Conservation (phyloP, 2,113 vertebrate genomes). For the Campylomormyrus tamandua region DNA sequence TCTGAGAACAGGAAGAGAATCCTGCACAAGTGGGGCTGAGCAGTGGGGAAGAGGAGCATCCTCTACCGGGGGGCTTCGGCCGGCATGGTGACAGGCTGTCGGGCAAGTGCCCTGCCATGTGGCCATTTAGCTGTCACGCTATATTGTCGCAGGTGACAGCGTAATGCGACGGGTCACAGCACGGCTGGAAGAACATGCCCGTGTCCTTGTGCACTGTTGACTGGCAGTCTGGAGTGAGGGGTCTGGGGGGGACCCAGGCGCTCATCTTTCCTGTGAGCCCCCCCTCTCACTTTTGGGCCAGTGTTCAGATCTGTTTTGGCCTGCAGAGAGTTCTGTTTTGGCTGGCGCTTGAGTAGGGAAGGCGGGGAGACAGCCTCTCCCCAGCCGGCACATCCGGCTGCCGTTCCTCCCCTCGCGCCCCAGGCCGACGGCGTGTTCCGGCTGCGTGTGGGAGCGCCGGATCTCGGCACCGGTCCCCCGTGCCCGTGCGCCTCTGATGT, state of each 20-base stretch:
- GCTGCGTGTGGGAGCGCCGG: not conserved
- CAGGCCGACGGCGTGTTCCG: not conserved
- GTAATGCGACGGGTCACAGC: not conserved
- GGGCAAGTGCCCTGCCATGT: not conserved
- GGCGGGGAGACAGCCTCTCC: not conserved
- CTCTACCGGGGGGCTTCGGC: not conserved
- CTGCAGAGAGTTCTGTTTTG: not conserved
- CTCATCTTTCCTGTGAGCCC: not conserved
- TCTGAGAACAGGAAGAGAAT: not conserved
- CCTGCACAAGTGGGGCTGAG: not conserved
- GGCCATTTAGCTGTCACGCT: not conserved
- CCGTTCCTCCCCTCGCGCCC: not conserved
- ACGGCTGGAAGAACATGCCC: not conserved
- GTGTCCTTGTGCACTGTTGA: not conserved
- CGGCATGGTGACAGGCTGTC: not conserved
- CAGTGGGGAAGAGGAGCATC: not conserved
- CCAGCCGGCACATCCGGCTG: not conserved
- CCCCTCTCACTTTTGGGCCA: not conserved
- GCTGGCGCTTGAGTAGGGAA: not conserved
- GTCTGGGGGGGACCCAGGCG: not conserved
- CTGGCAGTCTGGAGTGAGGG: not conserved
- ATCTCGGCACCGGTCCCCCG: not conserved
- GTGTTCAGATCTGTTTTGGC: conserved; percentile 1
- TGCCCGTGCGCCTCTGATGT: not conserved
- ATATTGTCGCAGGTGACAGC: not conserved